These are phyloP conservation scores for Pongo abelii DNA, from an alignment of 2,113 vertebrate species.

Conservation along the genomic window DNA sequence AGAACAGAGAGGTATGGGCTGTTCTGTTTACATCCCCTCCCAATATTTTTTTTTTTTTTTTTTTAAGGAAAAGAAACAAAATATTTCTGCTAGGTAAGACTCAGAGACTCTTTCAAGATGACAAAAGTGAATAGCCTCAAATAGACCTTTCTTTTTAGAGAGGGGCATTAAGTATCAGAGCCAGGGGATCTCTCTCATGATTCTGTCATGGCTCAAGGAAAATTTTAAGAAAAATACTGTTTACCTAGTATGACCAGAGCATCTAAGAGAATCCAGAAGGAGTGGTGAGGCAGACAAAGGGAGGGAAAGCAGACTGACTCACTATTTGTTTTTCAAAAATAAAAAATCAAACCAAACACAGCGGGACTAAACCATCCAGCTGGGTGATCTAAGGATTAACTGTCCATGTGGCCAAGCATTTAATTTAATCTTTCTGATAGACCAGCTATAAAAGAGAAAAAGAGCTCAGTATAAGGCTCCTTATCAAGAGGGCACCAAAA, in stretches of 20 bases:
- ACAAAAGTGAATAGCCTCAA: conserved; percentile 13
- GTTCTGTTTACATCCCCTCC: not conserved
- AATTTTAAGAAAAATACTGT: not conserved
- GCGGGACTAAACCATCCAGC: not conserved
- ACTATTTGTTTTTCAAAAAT: conserved; percentile 53
- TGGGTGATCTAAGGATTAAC: conserved; percentile 40
- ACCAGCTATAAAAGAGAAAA: conserved; percentile 35
- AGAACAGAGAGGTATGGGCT: not conserved
- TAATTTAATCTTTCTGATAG: conserved; percentile 29
- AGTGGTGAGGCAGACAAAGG: not conserved
- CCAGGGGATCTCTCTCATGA: not conserved
- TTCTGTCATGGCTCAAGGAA: not conserved
- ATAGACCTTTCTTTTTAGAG: not conserved
- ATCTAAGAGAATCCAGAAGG: conserved; percentile 26
- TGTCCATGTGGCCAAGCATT: conserved; percentile 31
- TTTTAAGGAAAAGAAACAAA: conserved; percentile 11
- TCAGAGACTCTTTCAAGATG: not conserved
- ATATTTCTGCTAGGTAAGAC: conserved; percentile 3
- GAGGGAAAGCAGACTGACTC: conserved; percentile 24
- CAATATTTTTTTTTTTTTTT: not conserved
- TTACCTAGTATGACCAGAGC: not conserved
- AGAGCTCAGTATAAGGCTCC: not conserved
- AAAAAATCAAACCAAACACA: conserved; percentile 55
- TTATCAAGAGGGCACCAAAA: not conserved
- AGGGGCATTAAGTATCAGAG: not conserved